Conservation (phyloP, 37 sponge, comb jelly and placozoan species). For the Ephydatia muelleri region DNA sequence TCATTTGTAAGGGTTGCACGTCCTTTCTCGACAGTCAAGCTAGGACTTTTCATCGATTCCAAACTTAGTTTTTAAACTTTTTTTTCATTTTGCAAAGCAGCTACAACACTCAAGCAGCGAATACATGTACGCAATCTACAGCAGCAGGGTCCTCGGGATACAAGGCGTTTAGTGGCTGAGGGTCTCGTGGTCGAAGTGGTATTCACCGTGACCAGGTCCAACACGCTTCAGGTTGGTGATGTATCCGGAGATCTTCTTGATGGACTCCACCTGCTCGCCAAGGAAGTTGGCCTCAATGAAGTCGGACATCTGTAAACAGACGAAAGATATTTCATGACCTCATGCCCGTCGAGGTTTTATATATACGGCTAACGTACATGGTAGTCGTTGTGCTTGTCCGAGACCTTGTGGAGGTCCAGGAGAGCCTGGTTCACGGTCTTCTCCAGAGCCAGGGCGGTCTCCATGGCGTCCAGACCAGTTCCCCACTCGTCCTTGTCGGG, state of each 20-base stretch:
- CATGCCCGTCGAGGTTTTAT: no score
- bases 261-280: constrained; percentile 80
- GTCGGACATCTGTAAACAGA: constrained; percentile 56
- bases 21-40: no score
- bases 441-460: constrained; percentile 76
- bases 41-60: no score
- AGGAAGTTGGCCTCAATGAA: constrained; percentile 73
- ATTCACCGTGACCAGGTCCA: constrained; percentile 86
- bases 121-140: neutral
- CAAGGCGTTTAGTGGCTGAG: constrained; percentile 1
- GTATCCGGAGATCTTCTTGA: constrained; percentile 81
- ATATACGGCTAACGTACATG: constrained; percentile 49
- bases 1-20: no score
- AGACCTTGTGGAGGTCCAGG: constrained; percentile 77
- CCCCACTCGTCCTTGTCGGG: constrained; percentile 85
- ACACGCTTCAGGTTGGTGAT: constrained; percentile 73
- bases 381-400: constrained; percentile 64
- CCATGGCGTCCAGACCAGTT: constrained; percentile 72
- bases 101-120: neutral
- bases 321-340: no score
- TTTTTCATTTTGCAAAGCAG: no score
- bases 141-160: no score
- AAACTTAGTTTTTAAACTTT: no score
- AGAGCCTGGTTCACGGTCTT: constrained; percentile 83
- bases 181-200: constrained; percentile 74